phyloP scores from a whole-genome alignment of 2,797 vertebrate species.

The Lepus oiostolus region DNA sequence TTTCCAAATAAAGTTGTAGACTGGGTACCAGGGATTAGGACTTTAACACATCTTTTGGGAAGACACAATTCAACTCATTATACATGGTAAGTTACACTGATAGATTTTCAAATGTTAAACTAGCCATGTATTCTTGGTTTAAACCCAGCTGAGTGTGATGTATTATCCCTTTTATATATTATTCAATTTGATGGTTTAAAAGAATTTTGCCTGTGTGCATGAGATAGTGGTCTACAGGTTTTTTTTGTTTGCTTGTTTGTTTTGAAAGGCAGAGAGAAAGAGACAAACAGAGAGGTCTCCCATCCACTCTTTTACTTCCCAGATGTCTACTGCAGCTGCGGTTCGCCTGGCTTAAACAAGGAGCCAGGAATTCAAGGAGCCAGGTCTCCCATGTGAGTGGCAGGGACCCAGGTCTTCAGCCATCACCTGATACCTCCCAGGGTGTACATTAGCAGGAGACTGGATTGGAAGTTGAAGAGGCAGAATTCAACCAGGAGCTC shows the following conservation, averaged over 20 bases:
- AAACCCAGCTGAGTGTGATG: neutral
- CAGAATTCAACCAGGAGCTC: too few relatives aligned
- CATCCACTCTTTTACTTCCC: too few relatives aligned
- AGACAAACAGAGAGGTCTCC: too few relatives aligned
- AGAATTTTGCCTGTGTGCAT: slow-evolving; percentile 42
- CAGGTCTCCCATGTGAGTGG: too few relatives aligned
- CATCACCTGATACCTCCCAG: too few relatives aligned
- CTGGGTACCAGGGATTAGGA: neutral
- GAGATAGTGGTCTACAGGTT: neutral
- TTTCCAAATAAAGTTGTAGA: slow-evolving; percentile 61
- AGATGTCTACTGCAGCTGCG: too few relatives aligned
- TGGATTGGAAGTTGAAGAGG: too few relatives aligned
- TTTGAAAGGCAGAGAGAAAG: too few relatives aligned
- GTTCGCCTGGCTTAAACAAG: too few relatives aligned
- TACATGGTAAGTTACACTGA: slow-evolving; percentile 32
- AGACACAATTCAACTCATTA: neutral
- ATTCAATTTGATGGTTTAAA: slow-evolving; percentile 43
- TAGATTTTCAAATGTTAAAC: slow-evolving; percentile 53
- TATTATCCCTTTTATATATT: slow-evolving; percentile 23
- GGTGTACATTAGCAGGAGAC: too few relatives aligned
- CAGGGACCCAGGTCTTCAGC: too few relatives aligned
- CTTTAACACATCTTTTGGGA: slow-evolving; percentile 4
- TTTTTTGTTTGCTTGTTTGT: neutral
- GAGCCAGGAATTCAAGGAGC: too few relatives aligned
- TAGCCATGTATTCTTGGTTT: slow-evolving; percentile 13